Percentiles rank a stretch among this genome's conserved stretches.
Conservation (phyloP, 2,113 vertebrate genomes). For the Sapayoa aenigma region DNA sequence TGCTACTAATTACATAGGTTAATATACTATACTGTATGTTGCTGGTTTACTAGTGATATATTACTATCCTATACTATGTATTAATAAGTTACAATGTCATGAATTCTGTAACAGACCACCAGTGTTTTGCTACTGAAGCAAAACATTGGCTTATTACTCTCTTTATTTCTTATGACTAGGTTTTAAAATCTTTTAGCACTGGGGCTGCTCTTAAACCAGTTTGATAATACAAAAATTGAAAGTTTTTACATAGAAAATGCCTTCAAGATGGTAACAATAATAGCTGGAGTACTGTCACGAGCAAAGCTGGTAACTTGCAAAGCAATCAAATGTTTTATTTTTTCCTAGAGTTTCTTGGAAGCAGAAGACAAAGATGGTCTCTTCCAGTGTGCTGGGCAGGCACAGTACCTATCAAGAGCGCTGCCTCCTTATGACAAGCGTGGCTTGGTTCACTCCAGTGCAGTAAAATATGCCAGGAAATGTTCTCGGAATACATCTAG, state of each 20-base stretch:
- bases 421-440: neutral
- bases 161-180: neutral
- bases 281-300: neutral
- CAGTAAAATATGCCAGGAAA: neutral
- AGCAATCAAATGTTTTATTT: neutral
- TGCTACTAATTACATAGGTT: neutral
- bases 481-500: neutral
- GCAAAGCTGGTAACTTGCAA: neutral
- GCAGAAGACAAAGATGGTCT: neutral
- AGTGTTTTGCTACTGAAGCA: neutral
- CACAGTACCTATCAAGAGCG: neutral
- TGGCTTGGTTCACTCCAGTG: neutral
- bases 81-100: neutral
- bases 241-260: neutral
- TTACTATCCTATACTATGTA: neutral
- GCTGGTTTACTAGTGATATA: neutral
- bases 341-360: constrained; percentile 52
- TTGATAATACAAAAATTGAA: neutral
- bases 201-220: neutral
- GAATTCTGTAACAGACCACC: neutral
- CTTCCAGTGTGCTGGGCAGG: neutral
- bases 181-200: neutral
- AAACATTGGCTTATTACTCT: neutral
- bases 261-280: neutral
- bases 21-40: neutral